Conservation (phyloP, 2,113 vertebrate genomes). For the Vimba vimba region DNA sequence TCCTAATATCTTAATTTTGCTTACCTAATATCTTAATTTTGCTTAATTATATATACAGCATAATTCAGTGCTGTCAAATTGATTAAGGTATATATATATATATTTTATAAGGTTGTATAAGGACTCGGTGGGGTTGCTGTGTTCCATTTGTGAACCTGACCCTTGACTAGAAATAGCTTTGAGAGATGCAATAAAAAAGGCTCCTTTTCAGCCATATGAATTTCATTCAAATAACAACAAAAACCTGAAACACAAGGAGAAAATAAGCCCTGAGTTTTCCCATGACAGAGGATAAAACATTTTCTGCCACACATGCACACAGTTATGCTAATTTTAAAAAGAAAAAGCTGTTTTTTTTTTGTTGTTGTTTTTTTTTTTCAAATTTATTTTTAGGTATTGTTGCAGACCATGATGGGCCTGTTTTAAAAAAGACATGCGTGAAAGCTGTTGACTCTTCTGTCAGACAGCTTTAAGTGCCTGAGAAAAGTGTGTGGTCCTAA, state of each 20-base stretch:
- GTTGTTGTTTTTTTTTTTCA: background rate
- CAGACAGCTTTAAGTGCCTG: no score
- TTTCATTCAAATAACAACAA: conserved; percentile 44
- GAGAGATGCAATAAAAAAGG: conserved; percentile 22
- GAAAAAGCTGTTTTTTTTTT: background rate
- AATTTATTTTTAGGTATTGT: background rate
- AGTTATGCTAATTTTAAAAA: conserved; percentile 18
- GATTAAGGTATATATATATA: no score
- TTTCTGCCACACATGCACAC: conserved; percentile 16
- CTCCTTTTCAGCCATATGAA: conserved; percentile 50
- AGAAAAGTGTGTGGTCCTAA: no score
- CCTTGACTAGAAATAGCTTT: conserved; percentile 35
- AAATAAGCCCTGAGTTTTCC: background rate
- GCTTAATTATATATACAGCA: no score
- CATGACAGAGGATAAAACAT: conserved; percentile 17
- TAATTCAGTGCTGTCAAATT: no score
- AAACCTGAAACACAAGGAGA: conserved; percentile 43
- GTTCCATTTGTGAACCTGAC: conserved; percentile 36
- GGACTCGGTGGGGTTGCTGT: conserved; percentile 1
- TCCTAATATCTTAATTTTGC: no score
- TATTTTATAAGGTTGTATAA: conserved; percentile 14
- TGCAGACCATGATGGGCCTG: background rate
- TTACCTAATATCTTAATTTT: no score
- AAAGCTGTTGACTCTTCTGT: no score
- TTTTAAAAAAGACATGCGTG: no score